Conservation (phyloP, 2,797 vertebrate genomes). For the Erethizon dorsatum region DNA sequence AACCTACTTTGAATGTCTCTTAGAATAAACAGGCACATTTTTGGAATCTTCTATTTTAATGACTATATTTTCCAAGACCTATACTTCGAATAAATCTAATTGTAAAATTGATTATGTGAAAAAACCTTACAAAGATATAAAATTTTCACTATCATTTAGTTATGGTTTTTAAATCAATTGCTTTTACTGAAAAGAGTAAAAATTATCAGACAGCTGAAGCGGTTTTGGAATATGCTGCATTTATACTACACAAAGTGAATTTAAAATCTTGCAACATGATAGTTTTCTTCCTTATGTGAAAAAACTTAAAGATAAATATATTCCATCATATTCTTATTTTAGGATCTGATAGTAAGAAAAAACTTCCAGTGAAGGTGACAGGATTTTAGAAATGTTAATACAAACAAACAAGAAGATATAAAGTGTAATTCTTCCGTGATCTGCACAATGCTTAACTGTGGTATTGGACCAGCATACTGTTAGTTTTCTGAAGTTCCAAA, state of each 20-base stretch:
- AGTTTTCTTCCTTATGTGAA: slow-evolving; percentile 4
- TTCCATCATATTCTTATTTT: slow-evolving; percentile 58
- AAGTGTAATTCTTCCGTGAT: slow-evolving; percentile 2
- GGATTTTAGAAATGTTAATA: slow-evolving; percentile 46
- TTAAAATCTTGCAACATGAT: slow-evolving; percentile 17
- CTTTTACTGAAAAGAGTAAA: slow-evolving; percentile 63
- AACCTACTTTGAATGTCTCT: not conserved
- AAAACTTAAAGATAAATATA: slow-evolving; percentile 32
- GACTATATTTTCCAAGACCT: slow-evolving; percentile 51
- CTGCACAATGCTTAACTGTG: not conserved
- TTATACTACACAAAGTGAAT: slow-evolving; percentile 47
- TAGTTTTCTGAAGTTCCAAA: slow-evolving; percentile 7
- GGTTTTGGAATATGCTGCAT: not conserved
- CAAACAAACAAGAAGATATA: not conserved
- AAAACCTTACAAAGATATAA: slow-evolving; percentile 54
- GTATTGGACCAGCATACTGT: not conserved
- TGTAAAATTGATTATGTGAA: slow-evolving; percentile 43
- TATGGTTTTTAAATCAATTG: slow-evolving; percentile 51
- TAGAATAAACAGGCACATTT: not conserved
- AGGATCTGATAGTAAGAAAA: not conserved
- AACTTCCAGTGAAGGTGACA: not conserved
- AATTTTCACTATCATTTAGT: slow-evolving; percentile 27
- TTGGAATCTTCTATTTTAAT: slow-evolving; percentile 29
- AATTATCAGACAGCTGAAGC: not conserved
- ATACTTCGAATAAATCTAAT: slow-evolving; percentile 52